Evolutionary conservation across 2,113 vertebrate genomes (phyloP).

Genomic region (Progne subis): DNA sequence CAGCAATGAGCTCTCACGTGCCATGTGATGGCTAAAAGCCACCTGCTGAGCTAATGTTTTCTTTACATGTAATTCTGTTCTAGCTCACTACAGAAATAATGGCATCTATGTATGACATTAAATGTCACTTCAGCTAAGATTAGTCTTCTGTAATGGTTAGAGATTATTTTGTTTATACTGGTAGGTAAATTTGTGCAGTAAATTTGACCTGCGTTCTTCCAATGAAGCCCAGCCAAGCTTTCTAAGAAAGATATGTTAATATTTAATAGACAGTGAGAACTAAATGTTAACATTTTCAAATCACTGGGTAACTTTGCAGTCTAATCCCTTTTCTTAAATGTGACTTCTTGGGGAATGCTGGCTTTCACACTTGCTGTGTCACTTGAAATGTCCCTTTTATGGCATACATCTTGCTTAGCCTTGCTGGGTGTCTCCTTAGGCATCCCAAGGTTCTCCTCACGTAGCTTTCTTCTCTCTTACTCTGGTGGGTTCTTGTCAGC

Average conservation of each 20-base stretch:
- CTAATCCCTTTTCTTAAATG: background rate
- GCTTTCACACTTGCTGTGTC: background rate
- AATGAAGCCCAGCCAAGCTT: constrained; percentile 33
- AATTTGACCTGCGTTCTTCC: constrained; percentile 58
- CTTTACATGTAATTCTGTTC: background rate
- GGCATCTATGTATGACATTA: background rate
- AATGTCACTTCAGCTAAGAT: constrained; percentile 39
- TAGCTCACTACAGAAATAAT: constrained; percentile 15
- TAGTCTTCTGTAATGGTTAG: constrained; percentile 46
- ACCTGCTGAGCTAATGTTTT: constrained; percentile 3
- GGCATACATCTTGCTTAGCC: background rate
- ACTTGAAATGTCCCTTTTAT: background rate
- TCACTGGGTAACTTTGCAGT: background rate
- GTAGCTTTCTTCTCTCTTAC: background rate
- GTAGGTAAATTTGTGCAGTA: constrained; percentile 38
- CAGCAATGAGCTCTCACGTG: background rate
- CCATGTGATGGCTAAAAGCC: background rate
- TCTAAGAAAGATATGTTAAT: constrained; percentile 45
- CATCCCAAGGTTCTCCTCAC: background rate
- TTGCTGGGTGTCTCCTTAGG: background rate
- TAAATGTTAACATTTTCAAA: constrained; percentile 38
- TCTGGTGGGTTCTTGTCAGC: background rate
- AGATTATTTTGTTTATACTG: constrained; percentile 50
- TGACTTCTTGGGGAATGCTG: background rate
- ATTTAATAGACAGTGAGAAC: constrained; percentile 13